Base-by-base conservation (phyloP, 2,888 invertebrate species). In the Noctua pronuba region DNA sequence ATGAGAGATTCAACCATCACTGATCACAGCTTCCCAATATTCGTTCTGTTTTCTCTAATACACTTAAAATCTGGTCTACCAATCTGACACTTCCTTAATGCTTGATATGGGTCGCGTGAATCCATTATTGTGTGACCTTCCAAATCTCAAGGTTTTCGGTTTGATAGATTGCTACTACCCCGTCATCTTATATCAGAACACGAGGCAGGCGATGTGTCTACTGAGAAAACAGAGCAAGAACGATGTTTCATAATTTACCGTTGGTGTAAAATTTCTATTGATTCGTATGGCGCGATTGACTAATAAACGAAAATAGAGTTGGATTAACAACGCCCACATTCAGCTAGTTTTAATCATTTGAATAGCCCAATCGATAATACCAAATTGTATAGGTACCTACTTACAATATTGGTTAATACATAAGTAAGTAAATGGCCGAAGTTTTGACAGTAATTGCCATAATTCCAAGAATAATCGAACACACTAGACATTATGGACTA, bases 381-480 rank as follows among this genome's bases (percentile, higher is more conserved):
- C 83, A 84, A 88, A 88, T 88, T 88, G 87, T 90, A 89, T 52
- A 80, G 16, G 38, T 52, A 55, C 21, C 6, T 31, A 52, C 69
- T 35, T 89, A 89, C 88, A 86, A 86, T 89, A 90, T 91, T 91
- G 84, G 86, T 89, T 86, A 18, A 79, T 86, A 68, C 65, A 66
- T 90, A 89, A 86, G 85, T 87, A 85, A 87, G 87, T 87, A 89
- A 92, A 93, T 91, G 87, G 88, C 75, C 79, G 83, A 92, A 93
- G 92, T 92, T 93, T 84, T 89, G 91, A 91, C 91, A 90, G 90
- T 92, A 91, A 93, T 92, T 91, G 91, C 91, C 80, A 84, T 90
- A 89, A 88, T 89, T 91, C 82, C 77, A 80, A 88, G 86, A 88
- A 74, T 85, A 73, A 77, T 76, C 79, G 78, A 86, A 68, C 46